phyloP scores from a whole-genome alignment of 1,140 invertebrate species.

The Hirudo medicinalis region DNA sequence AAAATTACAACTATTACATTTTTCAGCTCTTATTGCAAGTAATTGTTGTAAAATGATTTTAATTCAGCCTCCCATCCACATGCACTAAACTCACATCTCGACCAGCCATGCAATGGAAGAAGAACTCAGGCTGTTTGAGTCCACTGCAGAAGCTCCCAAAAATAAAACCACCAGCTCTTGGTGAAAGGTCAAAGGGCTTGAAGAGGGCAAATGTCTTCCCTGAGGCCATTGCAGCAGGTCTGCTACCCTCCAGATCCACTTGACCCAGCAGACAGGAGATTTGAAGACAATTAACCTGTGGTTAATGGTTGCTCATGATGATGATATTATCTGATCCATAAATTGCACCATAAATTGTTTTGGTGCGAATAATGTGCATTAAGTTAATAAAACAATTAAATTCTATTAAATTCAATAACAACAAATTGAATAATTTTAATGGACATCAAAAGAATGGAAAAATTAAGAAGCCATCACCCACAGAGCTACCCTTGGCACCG shows the following conservation, averaged over 20 bases:
- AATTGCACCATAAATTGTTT: too few species aligned
- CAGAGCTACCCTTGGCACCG: slow-evolving; percentile 87
- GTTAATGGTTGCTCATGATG: not conserved
- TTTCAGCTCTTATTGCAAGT: too few species aligned
- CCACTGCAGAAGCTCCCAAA: slow-evolving; percentile 91
- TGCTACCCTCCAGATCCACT: slow-evolving; percentile 93
- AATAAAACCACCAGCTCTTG: slow-evolving; percentile 88
- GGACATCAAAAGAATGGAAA: too few species aligned
- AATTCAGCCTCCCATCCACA: too few species aligned
- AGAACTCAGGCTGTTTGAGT: slow-evolving; percentile 91
- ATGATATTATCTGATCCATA: too few species aligned
- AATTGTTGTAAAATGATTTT: too few species aligned
- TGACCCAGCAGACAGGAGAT: slow-evolving; percentile 92
- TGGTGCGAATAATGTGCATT: too few species aligned
- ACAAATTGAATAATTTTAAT: too few species aligned
- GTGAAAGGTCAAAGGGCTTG: slow-evolving; percentile 71
- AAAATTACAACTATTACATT: slow-evolving; percentile 3
- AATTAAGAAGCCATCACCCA: slow-evolving; percentile 28
- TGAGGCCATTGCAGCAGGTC: slow-evolving; percentile 84
- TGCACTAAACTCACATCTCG: slow-evolving; percentile 55
- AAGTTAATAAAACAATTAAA: too few species aligned
- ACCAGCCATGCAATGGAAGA: slow-evolving; percentile 99
- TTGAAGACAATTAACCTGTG: slow-evolving; percentile 80
- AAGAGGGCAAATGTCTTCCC: slow-evolving; percentile 87
- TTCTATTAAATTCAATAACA: too few species aligned